Evolutionary conservation across 1,140 invertebrate species (phyloP), one percentile per base, ranked within the genome.

Genomic region (Anoplolepis gracilipes): DNA sequence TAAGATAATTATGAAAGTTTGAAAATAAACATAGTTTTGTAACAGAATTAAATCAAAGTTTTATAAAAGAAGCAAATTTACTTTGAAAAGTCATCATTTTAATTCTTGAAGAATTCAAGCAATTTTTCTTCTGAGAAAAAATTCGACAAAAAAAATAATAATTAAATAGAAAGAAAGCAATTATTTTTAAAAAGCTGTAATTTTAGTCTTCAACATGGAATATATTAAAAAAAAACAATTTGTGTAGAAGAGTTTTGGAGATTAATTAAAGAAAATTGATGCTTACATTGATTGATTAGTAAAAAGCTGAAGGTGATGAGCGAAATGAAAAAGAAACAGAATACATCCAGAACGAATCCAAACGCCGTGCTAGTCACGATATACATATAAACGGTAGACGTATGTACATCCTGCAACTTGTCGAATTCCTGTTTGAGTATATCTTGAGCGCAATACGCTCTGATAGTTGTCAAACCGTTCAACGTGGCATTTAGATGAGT

Each of bases 401-500:
- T 96, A 85, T 97, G 97, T 8, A 95, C 85, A 76, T 96, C 96
- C 92, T 96, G 95, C 70, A 93, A 91, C 79, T 96, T 96, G 90
- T 98, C 97, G 89, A 98, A 98, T 94, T 98, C 97, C 49, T 96
- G 94, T 87, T 97, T 97, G 11, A 99, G 96, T 75, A 97, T 97
- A 87, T 97, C 95, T 93, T 99, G 96, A 0, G 97, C 97, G 49
- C 96, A 95, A 88, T 98, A 98, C 0, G 98, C 98, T 81, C 98
- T 95, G 73, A 99, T 98, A 0, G 98, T 99, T 0, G 97, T 96
- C 33, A 99, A 95, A 7, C 99, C 99, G 94, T 98, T 97, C 0
- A 99, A 94, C 0, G 98, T 97, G 33, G 98, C 97, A 93, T 97
- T 98, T 69, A 99, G 95, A 92, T 99, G 98, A 11, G 98, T 98